These are phyloP conservation scores for Prunella himalayana DNA, from an alignment of 2,113 vertebrate genomes.

Conservation along the genomic window DNA sequence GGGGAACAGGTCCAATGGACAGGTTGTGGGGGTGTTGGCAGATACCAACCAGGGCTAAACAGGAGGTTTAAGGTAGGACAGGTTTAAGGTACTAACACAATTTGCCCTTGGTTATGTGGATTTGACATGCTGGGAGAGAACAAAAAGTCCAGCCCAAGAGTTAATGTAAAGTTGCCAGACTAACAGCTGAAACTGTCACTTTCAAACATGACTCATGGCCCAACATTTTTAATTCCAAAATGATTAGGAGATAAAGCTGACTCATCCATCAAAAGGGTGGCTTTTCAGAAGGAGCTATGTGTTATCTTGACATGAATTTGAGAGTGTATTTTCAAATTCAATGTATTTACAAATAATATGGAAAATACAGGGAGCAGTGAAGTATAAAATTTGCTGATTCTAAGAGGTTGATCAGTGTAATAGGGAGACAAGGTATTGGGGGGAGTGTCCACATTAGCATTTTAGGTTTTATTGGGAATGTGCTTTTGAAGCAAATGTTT, in stretches of 20 bases:
- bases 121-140: background rate
- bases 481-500: background rate
- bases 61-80: background rate
- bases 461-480: background rate
- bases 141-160: background rate
- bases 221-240: conserved; percentile 11
- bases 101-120: background rate
- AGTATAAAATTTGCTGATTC: conserved; percentile 2
- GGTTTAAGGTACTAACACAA: background rate
- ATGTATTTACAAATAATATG: background rate
- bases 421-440: background rate
- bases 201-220: conserved; percentile 5
- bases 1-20: background rate
- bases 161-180: background rate
- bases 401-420: background rate
- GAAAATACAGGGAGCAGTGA: background rate
- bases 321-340: background rate
- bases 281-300: background rate
- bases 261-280: background rate
- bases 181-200: background rate
- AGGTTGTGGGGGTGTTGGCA: background rate
- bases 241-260: background rate
- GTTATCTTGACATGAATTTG: background rate
- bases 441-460: background rate
- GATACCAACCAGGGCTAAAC: background rate